Evolutionary conservation across 2,797 vertebrate species (phyloP).

Genomic region (Oreochromis grahami): DNA sequence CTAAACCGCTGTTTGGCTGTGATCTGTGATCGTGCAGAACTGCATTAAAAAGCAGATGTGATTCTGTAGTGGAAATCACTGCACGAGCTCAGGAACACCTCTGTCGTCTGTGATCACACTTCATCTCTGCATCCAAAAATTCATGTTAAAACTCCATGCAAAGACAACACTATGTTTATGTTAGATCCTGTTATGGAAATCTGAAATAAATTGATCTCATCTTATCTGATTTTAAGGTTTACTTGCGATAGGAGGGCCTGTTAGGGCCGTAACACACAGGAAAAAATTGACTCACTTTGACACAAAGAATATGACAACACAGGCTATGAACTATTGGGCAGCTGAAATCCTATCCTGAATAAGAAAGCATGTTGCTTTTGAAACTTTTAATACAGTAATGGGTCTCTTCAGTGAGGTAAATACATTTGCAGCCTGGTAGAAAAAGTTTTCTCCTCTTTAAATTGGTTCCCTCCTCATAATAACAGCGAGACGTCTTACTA

Average conservation of each 20-base stretch:
- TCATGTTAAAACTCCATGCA: not conserved
- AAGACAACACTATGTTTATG: not conserved
- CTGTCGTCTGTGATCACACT: not conserved
- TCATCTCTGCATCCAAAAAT: not conserved
- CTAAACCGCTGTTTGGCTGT: rapidly evolving
- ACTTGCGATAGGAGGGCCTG: rapidly evolving
- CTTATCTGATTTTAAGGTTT: not conserved
- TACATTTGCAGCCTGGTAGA: not conserved
- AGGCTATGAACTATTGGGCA: rapidly evolving
- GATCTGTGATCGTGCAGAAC: not conserved
- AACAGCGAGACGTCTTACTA: not conserved
- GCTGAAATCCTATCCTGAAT: not conserved
- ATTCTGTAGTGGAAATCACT: not conserved
- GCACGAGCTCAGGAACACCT: not conserved
- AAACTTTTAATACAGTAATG: not conserved
- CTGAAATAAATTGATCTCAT: not conserved
- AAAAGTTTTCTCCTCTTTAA: rapidly evolving
- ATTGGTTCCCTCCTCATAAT: not conserved
- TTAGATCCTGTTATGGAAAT: not conserved
- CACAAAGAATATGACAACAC: not conserved
- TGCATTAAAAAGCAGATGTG: not conserved
- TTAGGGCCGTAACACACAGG: not conserved
- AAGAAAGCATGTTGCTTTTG: not conserved
- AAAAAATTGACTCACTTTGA: not conserved
- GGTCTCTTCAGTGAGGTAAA: rapidly evolving